Base-by-base conservation (phyloP, 2,888 invertebrate species). In the Agriopis leucophaearia region DNA sequence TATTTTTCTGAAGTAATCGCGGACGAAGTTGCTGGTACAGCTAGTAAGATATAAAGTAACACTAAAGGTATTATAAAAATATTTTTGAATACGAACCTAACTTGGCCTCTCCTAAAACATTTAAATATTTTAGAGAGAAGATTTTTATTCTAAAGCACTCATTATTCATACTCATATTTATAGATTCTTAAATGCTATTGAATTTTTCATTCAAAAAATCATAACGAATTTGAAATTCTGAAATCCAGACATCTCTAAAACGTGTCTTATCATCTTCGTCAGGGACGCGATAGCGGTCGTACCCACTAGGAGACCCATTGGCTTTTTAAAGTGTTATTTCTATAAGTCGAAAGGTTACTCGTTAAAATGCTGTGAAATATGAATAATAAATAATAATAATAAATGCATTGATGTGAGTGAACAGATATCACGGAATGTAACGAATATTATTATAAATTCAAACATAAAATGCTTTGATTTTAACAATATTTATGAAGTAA, bases 261-360 rank as follows among this genome's bases (percentile, higher is more conserved):
- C 67, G 67, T 67, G 67, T 48, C 36, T 51, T 67, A 67, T 67
- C 67, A 16, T 15, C n/a, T 52, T 47, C 15, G 12, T 35, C 38
- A 15, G 63, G 9, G 13, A 3, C 40, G 51, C 15, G 56, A 16
- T 51, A 40, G 38, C 40, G 62, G 40, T 57, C 58, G 18, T 58
- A 40, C 48, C n/a, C 16, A 50, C 55, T 66, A 51, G 50, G 50
- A 44, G 55, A 56, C 48, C 54, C n/a, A 47, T 57, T 57, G 47
- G 45, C 9, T 13, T 16, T 56, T 9, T 15, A 59, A 59, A 59
- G 35, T 15, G 13, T 44, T 56, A 27, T 56, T 44, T 54, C 12
- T 44, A 44, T 8, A 27, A 44, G 8, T 4, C 5, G 12, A 36
- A 36, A 47, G 16, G 36, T 35, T 36, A 36, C 13, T n/a, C 35